Percentiles rank a stretch among this genome's conserved stretches.
Evolutionary conservation across 2,888 invertebrate genomes (phyloP).

Genomic region (Clivina fossor): DNA sequence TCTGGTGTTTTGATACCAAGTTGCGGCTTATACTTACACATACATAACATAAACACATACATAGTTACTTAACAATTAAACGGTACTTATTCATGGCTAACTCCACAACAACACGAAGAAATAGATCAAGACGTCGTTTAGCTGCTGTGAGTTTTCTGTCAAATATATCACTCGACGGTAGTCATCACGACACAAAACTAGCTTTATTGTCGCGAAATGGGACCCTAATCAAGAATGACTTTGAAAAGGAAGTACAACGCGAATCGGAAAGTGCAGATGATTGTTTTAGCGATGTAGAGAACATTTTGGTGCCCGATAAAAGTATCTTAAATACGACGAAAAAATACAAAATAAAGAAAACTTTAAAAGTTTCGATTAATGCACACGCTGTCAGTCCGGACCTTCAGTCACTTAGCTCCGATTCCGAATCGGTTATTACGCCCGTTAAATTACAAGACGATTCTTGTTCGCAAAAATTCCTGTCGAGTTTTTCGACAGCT

Average conservation of each 20-base stretch:
- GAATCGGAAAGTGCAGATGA: slow-evolving; percentile 52
- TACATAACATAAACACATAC: too few species aligned
- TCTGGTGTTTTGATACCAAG: too few species aligned
- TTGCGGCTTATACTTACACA: too few species aligned
- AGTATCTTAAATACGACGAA: slow-evolving; percentile 24
- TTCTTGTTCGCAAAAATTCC: slow-evolving; percentile 18
- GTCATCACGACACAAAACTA: slow-evolving; percentile 72
- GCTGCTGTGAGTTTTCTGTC: slow-evolving; percentile 93
- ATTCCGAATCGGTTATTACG: slow-evolving; percentile 70
- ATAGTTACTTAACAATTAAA: slow-evolving; percentile 16
- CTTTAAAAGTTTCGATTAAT: slow-evolving; percentile 39
- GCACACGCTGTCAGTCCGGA: slow-evolving; percentile 48
- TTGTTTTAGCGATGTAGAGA: slow-evolving; percentile 47
- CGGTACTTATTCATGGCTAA: slow-evolving; percentile 54
- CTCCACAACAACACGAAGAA: slow-evolving; percentile 57
- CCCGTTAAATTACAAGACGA: slow-evolving; percentile 60
- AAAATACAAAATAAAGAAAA: slow-evolving; percentile 39
- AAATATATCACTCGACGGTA: slow-evolving; percentile 93
- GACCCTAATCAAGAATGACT: slow-evolving; percentile 45
- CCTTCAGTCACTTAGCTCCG: slow-evolving; percentile 69
- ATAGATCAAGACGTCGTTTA: slow-evolving; percentile 78
- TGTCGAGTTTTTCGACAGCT: slow-evolving; percentile 32
- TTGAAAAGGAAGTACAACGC: slow-evolving; percentile 31
- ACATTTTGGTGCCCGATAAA: slow-evolving; percentile 23
- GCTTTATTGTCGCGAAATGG: slow-evolving; percentile 54